Evolutionary conservation across 2,797 vertebrate species (phyloP).

Genomic region (Anguilla pacifica): DNA sequence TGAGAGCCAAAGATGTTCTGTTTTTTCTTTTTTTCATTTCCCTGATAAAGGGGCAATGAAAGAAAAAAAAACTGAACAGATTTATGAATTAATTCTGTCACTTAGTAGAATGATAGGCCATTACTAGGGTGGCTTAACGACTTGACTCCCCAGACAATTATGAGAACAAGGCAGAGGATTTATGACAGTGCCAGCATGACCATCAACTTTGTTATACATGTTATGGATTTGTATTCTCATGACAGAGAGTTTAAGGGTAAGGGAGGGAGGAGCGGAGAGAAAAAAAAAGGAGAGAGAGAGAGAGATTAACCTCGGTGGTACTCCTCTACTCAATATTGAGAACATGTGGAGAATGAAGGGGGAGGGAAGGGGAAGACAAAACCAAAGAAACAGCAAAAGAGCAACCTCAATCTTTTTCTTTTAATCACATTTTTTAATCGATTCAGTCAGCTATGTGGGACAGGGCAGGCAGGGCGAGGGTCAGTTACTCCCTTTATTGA

Average conservation of each 20-base stretch:
- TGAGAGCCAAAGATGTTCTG: not conserved
- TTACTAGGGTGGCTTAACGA: conserved; percentile 32
- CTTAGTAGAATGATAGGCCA: conserved; percentile 41
- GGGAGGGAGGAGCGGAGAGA: conserved; percentile 1
- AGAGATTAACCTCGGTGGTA: not conserved
- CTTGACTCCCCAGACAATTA: conserved; percentile 22
- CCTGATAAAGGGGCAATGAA: not conserved
- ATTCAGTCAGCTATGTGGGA: not conserved
- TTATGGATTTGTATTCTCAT: conserved; percentile 27
- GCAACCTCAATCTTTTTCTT: not conserved
- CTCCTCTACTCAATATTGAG: not conserved
- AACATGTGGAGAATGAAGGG: not conserved
- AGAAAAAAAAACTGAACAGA: conserved; percentile 22
- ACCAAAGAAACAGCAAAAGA: not conserved
- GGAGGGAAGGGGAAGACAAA: not conserved
- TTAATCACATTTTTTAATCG: not conserved
- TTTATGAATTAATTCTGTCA: conserved; percentile 43
- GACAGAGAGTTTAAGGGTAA: conserved; percentile 6
- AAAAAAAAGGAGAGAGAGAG: not conserved
- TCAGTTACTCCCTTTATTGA: not conserved
- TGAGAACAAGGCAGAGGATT: conserved; percentile 9
- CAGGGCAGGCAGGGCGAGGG: not conserved
- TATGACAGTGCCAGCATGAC: not conserved
- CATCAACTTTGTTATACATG: conserved; percentile 4
- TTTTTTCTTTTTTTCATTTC: not conserved